Evolutionary conservation across 64 coral and sea anemone genomes (phyloP).

Genomic region (Pachyseris speciosa): DNA sequence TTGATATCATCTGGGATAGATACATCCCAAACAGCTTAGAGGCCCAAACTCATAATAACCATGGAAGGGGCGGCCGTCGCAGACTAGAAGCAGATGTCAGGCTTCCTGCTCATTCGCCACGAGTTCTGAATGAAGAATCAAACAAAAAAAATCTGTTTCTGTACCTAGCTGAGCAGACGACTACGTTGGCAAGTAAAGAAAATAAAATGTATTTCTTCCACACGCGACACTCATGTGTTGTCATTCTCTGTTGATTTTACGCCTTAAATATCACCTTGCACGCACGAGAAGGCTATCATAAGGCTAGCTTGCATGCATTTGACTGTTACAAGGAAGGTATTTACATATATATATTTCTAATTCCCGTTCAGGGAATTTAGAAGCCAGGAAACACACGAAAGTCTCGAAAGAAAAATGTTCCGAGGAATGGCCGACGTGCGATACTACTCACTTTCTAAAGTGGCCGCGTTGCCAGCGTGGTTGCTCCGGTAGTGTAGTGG

Average conservation of each 20-base stretch:
- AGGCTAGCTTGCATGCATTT: slow-evolving; percentile 16
- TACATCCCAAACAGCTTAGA: slow-evolving; percentile 46
- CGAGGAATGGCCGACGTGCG: too few relatives aligned
- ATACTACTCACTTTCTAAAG: too few relatives aligned
- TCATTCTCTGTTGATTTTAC: slow-evolving; percentile 5
- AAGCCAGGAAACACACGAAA: too few relatives aligned
- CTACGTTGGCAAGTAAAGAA: background rate
- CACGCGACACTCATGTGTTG: slow-evolving; percentile 15
- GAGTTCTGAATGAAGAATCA: background rate
- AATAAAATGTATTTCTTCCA: slow-evolving; percentile 14
- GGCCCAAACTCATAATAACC: slow-evolving; percentile 30
- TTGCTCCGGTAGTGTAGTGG: too few relatives aligned
- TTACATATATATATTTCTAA: too few relatives aligned
- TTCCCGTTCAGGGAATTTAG: too few relatives aligned
- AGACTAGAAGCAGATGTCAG: slow-evolving; percentile 45
- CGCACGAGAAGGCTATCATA: slow-evolving; percentile 53
- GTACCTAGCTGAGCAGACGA: slow-evolving; percentile 53
- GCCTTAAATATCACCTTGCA: slow-evolving; percentile 24
- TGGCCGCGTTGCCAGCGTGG: too few relatives aligned
- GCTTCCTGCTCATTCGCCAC: slow-evolving; percentile 21
- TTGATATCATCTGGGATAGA: slow-evolving; percentile 46
- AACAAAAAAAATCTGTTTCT: slow-evolving; percentile 60
- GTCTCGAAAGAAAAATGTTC: too few relatives aligned
- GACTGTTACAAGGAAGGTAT: slow-evolving; percentile 30
- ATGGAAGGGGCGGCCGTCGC: slow-evolving; percentile 7